Base-by-base conservation (phyloP, 1,140 invertebrate species). In the Samia ricini region DNA sequence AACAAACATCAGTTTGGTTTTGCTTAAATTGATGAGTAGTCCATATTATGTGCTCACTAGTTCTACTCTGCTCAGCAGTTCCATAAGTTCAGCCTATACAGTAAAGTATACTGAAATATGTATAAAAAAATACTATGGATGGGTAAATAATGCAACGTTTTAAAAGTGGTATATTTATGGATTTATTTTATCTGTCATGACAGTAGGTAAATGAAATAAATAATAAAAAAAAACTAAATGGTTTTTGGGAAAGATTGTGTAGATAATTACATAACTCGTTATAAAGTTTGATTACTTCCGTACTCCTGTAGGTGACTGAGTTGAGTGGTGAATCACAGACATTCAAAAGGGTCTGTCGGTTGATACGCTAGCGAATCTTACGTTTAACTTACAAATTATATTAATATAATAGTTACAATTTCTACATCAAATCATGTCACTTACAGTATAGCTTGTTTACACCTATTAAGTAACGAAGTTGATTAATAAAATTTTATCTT, bases 201-300 rank as follows among this genome's bases (percentile, higher is more conserved):
- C 26, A 8, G 8, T 26, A 26, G 8, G 26, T 26, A 26, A 26
- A 8, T 26, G 26, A 26, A 4, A 3, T 26, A 26, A 26, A 50
- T n/a, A 52, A n/a, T n/a, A n/a, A n/a, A n/a, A n/a, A n/a, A n/a
- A n/a, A 52, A 52, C 20, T 52, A 22, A 52, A 52, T 21, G 20
- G 10, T 2, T 21, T 52, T 52, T 52, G 22, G n/a, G 51, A 52
- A 22, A 52, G 19, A 52, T 52, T 61, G 48, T 26, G 42, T 49
- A 33, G 33, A 58, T 68, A 70, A 73, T 73, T 70, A 68, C 52
- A 56, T 63, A 67, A 67, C 57, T 69, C 64, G 59, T 73, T 69
- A 69, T 65, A 60, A 68, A 68, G 57, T 73, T 73, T 69, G 64
- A 69, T 72, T 68, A 66, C 65, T 70, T 69, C 61, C 61, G 59